Evolutionary conservation across 2,113 vertebrate genomes (phyloP).

Genomic region (Chaetops frenatus): DNA sequence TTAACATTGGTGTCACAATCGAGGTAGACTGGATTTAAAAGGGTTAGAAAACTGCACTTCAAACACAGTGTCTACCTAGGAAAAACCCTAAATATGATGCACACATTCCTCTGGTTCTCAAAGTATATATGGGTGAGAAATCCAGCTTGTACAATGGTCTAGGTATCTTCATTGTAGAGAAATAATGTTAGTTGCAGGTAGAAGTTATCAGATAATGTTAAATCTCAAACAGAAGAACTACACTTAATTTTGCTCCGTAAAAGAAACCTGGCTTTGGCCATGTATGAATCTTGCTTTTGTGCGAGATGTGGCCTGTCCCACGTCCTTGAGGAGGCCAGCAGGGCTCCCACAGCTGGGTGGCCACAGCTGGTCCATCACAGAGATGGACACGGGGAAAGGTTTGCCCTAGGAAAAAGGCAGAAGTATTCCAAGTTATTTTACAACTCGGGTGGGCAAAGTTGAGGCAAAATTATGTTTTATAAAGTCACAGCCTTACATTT

Average conservation of each 20-base stretch:
- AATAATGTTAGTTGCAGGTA: slow-evolving; percentile 7
- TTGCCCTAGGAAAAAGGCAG: background rate
- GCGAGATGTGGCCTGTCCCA: background rate
- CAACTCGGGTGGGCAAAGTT: background rate
- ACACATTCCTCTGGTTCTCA: background rate
- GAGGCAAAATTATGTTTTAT: background rate
- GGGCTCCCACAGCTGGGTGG: background rate
- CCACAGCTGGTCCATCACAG: accelerated
- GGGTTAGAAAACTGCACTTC: slow-evolving; percentile 10
- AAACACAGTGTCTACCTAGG: background rate
- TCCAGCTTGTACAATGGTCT: background rate
- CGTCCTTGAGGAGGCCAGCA: background rate
- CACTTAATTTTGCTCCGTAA: background rate
- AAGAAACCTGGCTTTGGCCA: background rate
- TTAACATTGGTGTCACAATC: slow-evolving; percentile 11
- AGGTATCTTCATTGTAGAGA: background rate
- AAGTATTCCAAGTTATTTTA: slow-evolving; percentile 1
- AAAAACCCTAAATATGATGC: background rate
- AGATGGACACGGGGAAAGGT: background rate
- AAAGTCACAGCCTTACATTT: slow-evolving; percentile 23
- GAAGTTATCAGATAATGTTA: background rate
- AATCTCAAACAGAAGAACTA: background rate
- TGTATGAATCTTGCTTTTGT: background rate
- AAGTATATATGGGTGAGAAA: background rate
- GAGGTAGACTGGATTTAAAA: background rate